Percentiles rank a stretch among this genome's conserved stretches.
These are phyloP conservation scores for Actinostola sp. DNA, from an alignment of 92 coral and sea anemone genomes.

Conservation along the genomic window DNA sequence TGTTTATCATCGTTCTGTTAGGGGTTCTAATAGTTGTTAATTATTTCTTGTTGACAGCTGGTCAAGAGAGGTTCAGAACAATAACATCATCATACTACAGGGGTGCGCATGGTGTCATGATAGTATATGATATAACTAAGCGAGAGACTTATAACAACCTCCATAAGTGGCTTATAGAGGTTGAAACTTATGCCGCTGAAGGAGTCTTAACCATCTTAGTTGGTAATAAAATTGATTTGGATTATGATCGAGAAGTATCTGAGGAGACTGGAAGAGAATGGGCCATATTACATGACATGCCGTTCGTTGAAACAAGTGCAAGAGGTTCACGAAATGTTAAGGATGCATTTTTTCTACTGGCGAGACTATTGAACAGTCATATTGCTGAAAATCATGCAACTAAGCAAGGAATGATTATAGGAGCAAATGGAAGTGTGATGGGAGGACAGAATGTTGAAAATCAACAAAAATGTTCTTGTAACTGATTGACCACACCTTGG, in stretches of 20 bases:
- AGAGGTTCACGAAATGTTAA: constrained; percentile 75
- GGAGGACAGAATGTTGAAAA: constrained; percentile 38
- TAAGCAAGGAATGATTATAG: constrained; percentile 63
- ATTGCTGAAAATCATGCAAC: constrained; percentile 59
- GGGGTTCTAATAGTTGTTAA: not conserved
- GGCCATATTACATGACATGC: constrained; percentile 91
- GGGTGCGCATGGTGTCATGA: constrained; percentile 98
- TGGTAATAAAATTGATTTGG: constrained; percentile 94
- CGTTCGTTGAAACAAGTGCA: constrained; percentile 94
- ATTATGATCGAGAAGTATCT: constrained; percentile 80
- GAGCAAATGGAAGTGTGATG: constrained; percentile 40
- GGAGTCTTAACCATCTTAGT: constrained; percentile 85
- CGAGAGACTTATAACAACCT: constrained; percentile 85
- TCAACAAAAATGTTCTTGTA: constrained; percentile 74
- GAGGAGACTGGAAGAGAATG: constrained; percentile 77
- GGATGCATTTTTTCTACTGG: constrained; percentile 82
- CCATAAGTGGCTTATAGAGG: constrained; percentile 90
- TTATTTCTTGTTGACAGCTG: constrained; percentile 66
- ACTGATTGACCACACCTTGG: constrained; percentile 18
- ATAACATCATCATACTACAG: constrained; percentile 94
- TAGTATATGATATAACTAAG: constrained; percentile 89
- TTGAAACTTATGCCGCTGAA: constrained; percentile 81
- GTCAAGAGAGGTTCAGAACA: constrained; percentile 93
- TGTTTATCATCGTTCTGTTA: not conserved
- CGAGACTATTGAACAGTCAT: constrained; percentile 77